A percentile compares a stretch with the other conserved stretches of the same genome.
These are phyloP conservation scores for Lota lota DNA, from an alignment of 2,113 vertebrate species.

Conservation along the genomic window DNA sequence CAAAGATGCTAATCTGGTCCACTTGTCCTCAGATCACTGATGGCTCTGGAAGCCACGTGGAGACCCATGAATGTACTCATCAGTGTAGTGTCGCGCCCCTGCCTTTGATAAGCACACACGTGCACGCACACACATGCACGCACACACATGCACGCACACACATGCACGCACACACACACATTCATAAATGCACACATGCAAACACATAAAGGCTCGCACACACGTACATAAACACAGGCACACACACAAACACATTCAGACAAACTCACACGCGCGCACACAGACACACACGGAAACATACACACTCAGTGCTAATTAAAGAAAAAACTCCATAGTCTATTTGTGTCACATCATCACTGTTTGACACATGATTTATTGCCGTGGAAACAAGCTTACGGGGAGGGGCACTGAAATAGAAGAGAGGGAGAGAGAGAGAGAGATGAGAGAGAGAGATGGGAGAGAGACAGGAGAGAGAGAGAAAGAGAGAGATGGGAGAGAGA, in stretches of 20 bases:
- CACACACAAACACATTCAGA: constrained; percentile 10
- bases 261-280: constrained; percentile 6
- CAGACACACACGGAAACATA: constrained; percentile 24
- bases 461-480: constrained; percentile 11
- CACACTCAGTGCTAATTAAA: constrained; percentile 50
- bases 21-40: constrained; percentile 46
- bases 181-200: background rate
- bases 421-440: constrained; percentile 4
- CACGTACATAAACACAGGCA: constrained; percentile 26
- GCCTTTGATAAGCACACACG: constrained; percentile 15
- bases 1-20: constrained; percentile 30
- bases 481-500: constrained; percentile 7
- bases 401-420: constrained; percentile 13
- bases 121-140: background rate
- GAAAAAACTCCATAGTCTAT: constrained; percentile 18
- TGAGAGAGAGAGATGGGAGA: constrained; percentile 9
- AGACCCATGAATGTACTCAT: constrained; percentile 34
- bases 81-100: constrained; percentile 1
- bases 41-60: constrained; percentile 49
- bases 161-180: background rate
- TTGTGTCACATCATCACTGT: constrained; percentile 29
- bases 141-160: background rate
- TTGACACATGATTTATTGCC: constrained; percentile 34
- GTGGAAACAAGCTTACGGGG: constrained; percentile 7
- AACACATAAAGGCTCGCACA: background rate